phyloP scores from a whole-genome alignment of 1,140 invertebrate genomes.

The Drosophila lowei region DNA sequence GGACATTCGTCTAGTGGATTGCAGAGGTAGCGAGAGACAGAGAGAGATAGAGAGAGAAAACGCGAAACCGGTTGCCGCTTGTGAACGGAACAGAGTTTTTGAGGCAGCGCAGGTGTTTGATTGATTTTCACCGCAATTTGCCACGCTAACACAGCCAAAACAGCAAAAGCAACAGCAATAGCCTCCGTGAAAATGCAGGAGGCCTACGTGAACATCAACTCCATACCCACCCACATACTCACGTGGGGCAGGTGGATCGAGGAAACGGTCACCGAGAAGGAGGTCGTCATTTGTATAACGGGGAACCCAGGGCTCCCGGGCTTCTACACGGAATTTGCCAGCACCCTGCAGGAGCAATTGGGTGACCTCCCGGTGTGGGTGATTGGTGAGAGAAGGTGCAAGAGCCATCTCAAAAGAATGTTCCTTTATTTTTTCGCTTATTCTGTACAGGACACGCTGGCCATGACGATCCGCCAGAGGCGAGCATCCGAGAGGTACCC shows the following conservation, averaged over 20 bases:
- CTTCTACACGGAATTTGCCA: slow-evolving; percentile 89
- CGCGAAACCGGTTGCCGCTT: slow-evolving; percentile 61
- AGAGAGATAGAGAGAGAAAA: slow-evolving; percentile 5
- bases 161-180: slow-evolving; percentile 8
- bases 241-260: slow-evolving; percentile 88
- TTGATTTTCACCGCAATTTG: slow-evolving; percentile 54
- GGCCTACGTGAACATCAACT: slow-evolving; percentile 86
- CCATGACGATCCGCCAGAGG: slow-evolving; percentile 85
- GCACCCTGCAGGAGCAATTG: slow-evolving; percentile 85
- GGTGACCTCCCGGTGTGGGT: slow-evolving; percentile 88
- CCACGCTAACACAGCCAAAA: slow-evolving; percentile 71
- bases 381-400: slow-evolving; percentile 59
- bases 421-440: not conserved
- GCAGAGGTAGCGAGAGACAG: not conserved
- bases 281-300: slow-evolving; percentile 85
- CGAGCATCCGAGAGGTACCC: slow-evolving; percentile 82
- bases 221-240: slow-evolving; percentile 87
- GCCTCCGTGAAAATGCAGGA: slow-evolving; percentile 82
- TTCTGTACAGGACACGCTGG: slow-evolving; percentile 87
- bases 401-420: slow-evolving; percentile 53
- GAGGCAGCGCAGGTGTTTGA: slow-evolving; percentile 24
- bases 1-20: no score
- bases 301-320: slow-evolving; percentile 89
- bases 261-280: slow-evolving; percentile 84
- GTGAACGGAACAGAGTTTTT: slow-evolving; percentile 13